Percentiles rank a stretch among this genome's conserved stretches.
Conservation (phyloP, 2,888 invertebrate genomes). For the Rhamnusium bicolor region DNA sequence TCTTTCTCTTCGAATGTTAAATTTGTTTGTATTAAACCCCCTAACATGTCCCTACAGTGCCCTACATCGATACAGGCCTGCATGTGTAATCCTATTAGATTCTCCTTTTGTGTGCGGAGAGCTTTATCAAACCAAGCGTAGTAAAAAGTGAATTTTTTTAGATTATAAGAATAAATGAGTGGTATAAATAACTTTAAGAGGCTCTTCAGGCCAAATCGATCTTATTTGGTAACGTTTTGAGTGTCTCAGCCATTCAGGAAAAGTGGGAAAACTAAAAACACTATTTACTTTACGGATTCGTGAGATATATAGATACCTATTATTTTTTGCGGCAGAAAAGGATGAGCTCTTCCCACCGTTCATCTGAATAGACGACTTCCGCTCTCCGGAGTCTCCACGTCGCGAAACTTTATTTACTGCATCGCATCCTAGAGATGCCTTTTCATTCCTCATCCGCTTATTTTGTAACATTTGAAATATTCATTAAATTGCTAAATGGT, state of each 20-base stretch:
- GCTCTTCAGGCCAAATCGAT: slow-evolving; percentile 10
- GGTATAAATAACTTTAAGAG: slow-evolving; percentile 25
- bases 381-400: slow-evolving; percentile 66
- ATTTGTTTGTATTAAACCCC: background rate
- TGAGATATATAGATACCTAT: slow-evolving; percentile 50
- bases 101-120: background rate
- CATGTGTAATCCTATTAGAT: background rate
- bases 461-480: slow-evolving; percentile 20
- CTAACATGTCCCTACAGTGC: background rate
- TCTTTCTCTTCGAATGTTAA: background rate
- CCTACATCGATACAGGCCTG: background rate
- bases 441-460: slow-evolving; percentile 26
- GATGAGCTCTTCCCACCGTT: slow-evolving; percentile 58
- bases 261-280: slow-evolving; percentile 48
- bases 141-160: slow-evolving; percentile 16
- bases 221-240: slow-evolving; percentile 1
- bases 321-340: slow-evolving; percentile 45
- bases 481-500: slow-evolving; percentile 22
- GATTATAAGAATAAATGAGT: slow-evolving; percentile 9
- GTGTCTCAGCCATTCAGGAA: slow-evolving; percentile 28
- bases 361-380: slow-evolving; percentile 69
- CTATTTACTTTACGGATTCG: slow-evolving; percentile 46
- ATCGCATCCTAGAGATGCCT: slow-evolving; percentile 52
- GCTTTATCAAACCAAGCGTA: background rate
- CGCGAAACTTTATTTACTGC: slow-evolving; percentile 70